Evolutionary conservation across 2,888 invertebrate genomes (phyloP), one percentile per base, ranked within the genome.

Genomic region (Gymnosoma rotundatum): DNA sequence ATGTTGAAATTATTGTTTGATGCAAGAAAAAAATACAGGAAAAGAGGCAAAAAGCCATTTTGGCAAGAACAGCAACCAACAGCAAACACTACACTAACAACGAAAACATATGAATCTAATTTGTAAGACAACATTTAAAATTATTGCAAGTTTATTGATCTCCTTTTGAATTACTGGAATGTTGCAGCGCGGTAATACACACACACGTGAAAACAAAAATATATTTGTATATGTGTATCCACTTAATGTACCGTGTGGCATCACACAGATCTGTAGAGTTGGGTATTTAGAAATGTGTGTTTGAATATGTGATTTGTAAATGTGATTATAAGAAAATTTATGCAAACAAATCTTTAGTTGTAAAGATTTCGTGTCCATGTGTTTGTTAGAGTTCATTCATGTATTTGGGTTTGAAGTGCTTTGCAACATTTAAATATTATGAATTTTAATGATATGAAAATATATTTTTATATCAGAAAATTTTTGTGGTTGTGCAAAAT

Each of bases 121-220:
- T 78, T 78, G 83, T 63, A 72, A 52, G 54, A 85, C 50, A 73
- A 75, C 54, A 67, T 86, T 83, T 83, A 52, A 83, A 73, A 78
- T 76, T 80, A 85, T 76, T 80, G 70, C 70, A 83, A 83, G 74
- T 83, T 86, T 83, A 83, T 78, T 86, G 81, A 86, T 79, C 83
- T 79, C 73, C 79, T 74, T 76, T 73, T 83, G 74, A 69, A 52
- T 18, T 74, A 50, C 67, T 38, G 20, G n/a, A 56, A 25, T 54
- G 16, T 52, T 54, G 20, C 12, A 50, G 45, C 52, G 32, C 66
- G 52, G 36, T 72, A 75, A 75, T 66, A 32, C 52, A 58, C 60
- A 54, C 56, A 56, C 16, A 38, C 70, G 50, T n/a, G 63, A 18
- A 25, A 12, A 67, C 61, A 64, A n/a, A 32, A 6, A 58, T 45